phyloP scores from a whole-genome alignment of 1,140 invertebrate genomes.

The Chrysopa pallens region DNA sequence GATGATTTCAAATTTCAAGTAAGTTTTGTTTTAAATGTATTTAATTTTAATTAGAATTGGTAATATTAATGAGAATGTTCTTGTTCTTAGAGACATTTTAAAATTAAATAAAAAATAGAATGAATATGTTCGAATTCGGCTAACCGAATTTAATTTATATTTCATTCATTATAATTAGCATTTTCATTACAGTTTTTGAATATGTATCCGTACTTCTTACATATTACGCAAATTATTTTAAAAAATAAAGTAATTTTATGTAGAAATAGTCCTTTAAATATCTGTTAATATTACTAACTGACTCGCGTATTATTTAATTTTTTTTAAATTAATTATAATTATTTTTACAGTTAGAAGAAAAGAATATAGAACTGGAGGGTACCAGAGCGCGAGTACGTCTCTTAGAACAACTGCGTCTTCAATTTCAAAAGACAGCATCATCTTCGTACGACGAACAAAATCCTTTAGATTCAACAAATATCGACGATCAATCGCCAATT shows the following conservation, averaged over 20 bases:
- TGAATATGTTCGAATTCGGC: too few species aligned
- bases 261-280: too few species aligned
- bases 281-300: too few species aligned
- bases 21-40: constrained; percentile 10
- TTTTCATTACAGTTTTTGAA: too few species aligned
- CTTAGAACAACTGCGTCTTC: constrained; percentile 32
- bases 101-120: too few species aligned
- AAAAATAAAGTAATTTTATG: not conserved
- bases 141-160: too few species aligned
- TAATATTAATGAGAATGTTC: too few species aligned
- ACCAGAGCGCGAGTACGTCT: constrained; percentile 53
- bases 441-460: constrained; percentile 6
- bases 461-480: constrained; percentile 21
- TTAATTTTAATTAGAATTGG: too few species aligned
- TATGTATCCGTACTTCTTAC: too few species aligned
- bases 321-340: constrained; percentile 1
- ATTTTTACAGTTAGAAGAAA: constrained; percentile 49
- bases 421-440: constrained; percentile 9
- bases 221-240: constrained; percentile 2
- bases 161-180: too few species aligned
- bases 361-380: constrained; percentile 63
- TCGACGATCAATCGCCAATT: constrained; percentile 10
- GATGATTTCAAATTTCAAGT: constrained; percentile 70
- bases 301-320: too few species aligned
- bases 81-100: too few species aligned